These are phyloP conservation scores for Syrmaticus mikado DNA, from an alignment of 2,113 vertebrate species.

Conservation along the genomic window DNA sequence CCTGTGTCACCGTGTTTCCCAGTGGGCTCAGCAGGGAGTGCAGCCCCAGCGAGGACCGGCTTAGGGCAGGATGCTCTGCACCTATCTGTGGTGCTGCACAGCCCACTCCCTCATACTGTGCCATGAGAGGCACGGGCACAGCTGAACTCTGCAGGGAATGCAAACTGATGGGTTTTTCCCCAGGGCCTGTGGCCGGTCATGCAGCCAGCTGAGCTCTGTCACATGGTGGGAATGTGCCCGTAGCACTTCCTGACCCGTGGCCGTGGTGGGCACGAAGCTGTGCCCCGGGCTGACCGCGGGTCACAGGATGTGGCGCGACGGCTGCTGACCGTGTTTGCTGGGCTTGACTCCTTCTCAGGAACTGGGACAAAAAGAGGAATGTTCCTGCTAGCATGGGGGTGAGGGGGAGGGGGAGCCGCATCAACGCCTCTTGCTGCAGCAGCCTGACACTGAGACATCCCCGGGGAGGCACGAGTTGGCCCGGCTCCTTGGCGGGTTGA, in stretches of 20 bases:
- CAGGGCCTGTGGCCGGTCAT: rapidly evolving
- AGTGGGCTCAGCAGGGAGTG: neutral
- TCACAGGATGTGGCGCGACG: neutral
- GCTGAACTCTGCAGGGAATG: neutral
- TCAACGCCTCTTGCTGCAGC: rapidly evolving
- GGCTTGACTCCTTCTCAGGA: neutral
- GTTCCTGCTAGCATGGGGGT: rapidly evolving
- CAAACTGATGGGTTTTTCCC: rapidly evolving
- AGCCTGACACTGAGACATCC: neutral
- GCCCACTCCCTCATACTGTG: rapidly evolving
- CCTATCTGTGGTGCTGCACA: rapidly evolving
- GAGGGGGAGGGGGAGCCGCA: neutral
- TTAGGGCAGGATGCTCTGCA: neutral
- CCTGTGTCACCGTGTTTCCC: neutral
- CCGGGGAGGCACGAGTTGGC: neutral
- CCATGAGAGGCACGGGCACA: neutral
- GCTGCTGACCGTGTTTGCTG: neutral
- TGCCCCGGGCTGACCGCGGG: neutral
- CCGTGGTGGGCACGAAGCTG: neutral
- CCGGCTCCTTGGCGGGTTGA: neutral
- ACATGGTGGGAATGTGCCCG: neutral
- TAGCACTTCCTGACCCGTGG: rapidly evolving
- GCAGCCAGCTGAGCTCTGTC: rapidly evolving
- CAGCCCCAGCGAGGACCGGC: neutral
- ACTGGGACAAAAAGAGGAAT: slow-evolving; percentile 21